Evolutionary conservation across 2,888 invertebrate species (phyloP), one percentile per base, ranked within the genome.

Genomic region (Craniophora ligustri): DNA sequence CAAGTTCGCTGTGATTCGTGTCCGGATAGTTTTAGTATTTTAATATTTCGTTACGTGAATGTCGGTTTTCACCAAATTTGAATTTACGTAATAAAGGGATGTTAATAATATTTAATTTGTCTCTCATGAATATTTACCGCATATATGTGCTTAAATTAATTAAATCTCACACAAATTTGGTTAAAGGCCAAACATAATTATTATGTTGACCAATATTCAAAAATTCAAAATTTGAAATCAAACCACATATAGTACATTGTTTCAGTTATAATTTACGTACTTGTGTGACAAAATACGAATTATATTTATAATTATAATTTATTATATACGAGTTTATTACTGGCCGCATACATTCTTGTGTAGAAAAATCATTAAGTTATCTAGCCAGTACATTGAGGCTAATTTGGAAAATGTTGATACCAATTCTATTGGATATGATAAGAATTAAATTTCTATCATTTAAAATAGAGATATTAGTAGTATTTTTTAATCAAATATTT

Each of bases 1-100:
- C 32, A 51, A 62, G 56, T 67, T 64, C 63, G 66, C 72, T 67
- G 75, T 76, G 72, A 77, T 78, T 78, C 61, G n/a, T 47, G 46
- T 63, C 44, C 51, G 45, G 69, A 75, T 67, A 51, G 32, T 53
- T 48, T 48, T 53, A 44, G 6, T 49, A 42, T 56, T 51, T 42
- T 26, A 13, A 30, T 14, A 38, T 49, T 39, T 15, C 11, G 15
- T 11, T 19, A n/a, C 32, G 36, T 51, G 7, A 50, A 38, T 56
- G 31, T 38, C 38, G 10, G 11, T n/a, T 30, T 42, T 13, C n/a
- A 11, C 2, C 6, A 42, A 67, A 28, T 67, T 51, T 26, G n/a
- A 42, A 69, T 67, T 55, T 62, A 42, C 68, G 63, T 51, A 16
- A 6, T 50, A 49, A 62, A 62, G 19, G 34, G 34, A 31, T 48